Percentiles rank a stretch among this genome's conserved stretches.
phyloP scores from a whole-genome alignment of 2,113 vertebrate species.

The Rostratula benghalensis region DNA sequence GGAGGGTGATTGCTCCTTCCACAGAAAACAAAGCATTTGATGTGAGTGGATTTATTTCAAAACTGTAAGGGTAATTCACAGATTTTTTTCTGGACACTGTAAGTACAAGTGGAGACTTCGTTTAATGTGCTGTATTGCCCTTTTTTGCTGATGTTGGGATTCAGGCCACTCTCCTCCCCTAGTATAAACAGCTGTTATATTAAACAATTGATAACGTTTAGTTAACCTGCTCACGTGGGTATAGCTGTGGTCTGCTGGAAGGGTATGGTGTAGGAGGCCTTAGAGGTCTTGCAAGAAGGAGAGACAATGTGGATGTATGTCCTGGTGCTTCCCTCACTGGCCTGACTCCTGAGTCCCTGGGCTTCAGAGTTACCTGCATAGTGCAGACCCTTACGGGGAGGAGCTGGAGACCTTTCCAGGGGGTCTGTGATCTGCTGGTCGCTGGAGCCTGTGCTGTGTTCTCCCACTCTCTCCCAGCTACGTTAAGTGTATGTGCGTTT shows the following conservation, averaged over 20 bases:
- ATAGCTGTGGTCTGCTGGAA: not conserved
- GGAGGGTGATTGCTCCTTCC: not conserved
- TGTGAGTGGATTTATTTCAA: not conserved
- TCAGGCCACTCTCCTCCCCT: not conserved
- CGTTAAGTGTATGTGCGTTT: fast-evolving
- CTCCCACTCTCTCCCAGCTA: fast-evolving
- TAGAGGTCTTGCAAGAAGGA: not conserved
- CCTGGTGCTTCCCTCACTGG: fast-evolving
- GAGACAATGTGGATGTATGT: not conserved
- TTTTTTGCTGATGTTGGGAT: not conserved
- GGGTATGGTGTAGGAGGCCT: not conserved
- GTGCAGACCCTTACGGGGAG: not conserved
- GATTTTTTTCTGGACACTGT: not conserved
- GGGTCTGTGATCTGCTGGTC: not conserved
- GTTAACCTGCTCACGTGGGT: not conserved
- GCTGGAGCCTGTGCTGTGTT: not conserved
- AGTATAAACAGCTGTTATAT: not conserved
- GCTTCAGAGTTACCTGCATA: not conserved
- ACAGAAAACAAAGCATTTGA: fast-evolving
- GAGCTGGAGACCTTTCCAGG: not conserved
- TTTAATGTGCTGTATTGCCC: not conserved
- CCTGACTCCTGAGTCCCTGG: not conserved
- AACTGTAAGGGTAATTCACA: not conserved
- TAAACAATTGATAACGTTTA: not conserved
- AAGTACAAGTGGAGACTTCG: not conserved